Conservation (phyloP, 1,140 invertebrate genomes). For the Melanaphis sacchari region DNA sequence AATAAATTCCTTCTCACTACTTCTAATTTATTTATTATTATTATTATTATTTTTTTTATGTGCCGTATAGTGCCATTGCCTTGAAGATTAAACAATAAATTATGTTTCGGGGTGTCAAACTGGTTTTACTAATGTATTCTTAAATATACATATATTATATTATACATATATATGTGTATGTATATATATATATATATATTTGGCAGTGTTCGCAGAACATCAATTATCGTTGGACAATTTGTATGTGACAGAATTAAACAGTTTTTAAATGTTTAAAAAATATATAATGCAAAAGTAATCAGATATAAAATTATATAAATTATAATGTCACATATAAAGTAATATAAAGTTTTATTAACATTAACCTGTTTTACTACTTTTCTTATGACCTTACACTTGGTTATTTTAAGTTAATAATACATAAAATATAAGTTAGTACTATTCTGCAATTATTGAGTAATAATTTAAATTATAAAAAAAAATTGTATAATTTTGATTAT, state of each 20-base stretch:
- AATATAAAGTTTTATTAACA: slow-evolving; percentile 35
- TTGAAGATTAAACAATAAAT: slow-evolving; percentile 46
- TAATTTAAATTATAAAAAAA: background rate
- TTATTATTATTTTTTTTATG: background rate
- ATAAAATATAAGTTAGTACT: background rate
- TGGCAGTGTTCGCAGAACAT: background rate
- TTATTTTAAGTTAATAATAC: background rate
- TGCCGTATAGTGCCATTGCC: background rate
- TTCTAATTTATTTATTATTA: background rate
- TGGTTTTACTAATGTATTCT: slow-evolving; percentile 52
- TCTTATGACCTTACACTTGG: slow-evolving; percentile 12
- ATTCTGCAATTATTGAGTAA: background rate
- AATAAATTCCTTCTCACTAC: slow-evolving; percentile 24
- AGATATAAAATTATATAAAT: slow-evolving; percentile 34
- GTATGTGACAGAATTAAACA: slow-evolving; percentile 30
- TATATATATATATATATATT: slow-evolving; percentile 10
- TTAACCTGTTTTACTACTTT: slow-evolving; percentile 48
- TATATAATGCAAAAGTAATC: slow-evolving; percentile 28
- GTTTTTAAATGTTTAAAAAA: slow-evolving; percentile 18
- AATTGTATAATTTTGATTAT: slow-evolving; percentile 34
- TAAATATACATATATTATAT: slow-evolving; percentile 9
- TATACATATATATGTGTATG: background rate
- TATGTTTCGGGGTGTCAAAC: slow-evolving; percentile 54
- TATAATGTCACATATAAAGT: slow-evolving; percentile 13
- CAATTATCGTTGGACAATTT: slow-evolving; percentile 35